These are phyloP conservation scores for Tipula unca DNA, from an alignment of 2,888 invertebrate species.

Conservation along the genomic window DNA sequence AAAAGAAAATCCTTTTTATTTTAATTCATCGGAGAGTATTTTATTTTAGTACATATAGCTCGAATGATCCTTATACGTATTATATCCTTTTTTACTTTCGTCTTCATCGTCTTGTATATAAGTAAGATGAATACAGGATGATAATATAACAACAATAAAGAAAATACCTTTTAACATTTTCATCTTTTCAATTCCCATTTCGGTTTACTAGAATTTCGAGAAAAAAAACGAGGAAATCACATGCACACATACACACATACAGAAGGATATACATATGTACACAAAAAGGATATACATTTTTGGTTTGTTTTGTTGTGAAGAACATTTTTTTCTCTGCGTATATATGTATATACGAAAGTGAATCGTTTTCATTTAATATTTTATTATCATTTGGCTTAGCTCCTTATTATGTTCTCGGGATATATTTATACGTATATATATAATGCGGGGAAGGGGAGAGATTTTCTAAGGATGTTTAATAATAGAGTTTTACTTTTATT, in stretches of 20 bases:
- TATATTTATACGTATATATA: not conserved
- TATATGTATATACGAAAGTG: not conserved
- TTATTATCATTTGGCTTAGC: slow-evolving; percentile 14
- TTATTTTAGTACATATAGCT: not conserved
- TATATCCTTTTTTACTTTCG: not conserved
- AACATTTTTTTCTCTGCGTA: not conserved
- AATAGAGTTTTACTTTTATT: not conserved
- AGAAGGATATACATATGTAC: not conserved
- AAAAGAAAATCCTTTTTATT: not conserved
- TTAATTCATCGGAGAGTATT: not conserved
- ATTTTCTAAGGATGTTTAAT: not conserved
- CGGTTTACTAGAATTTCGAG: not conserved
- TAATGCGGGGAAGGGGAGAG: not conserved
- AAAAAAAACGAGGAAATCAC: not conserved
- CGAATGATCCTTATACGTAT: not conserved
- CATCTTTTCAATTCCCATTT: slow-evolving; percentile 2
- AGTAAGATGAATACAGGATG: not conserved
- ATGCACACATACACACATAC: too few species aligned
- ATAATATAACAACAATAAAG: slow-evolving; percentile 14
- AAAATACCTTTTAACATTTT: slow-evolving; percentile 14
- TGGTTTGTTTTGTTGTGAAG: not conserved
- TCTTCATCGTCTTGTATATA: not conserved
- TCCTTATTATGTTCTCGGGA: not conserved
- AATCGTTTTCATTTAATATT: slow-evolving; percentile 14
- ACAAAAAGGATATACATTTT: not conserved